Evolutionary conservation across 2,888 invertebrate species (phyloP).

Genomic region (Metopia argyrocephala): DNA sequence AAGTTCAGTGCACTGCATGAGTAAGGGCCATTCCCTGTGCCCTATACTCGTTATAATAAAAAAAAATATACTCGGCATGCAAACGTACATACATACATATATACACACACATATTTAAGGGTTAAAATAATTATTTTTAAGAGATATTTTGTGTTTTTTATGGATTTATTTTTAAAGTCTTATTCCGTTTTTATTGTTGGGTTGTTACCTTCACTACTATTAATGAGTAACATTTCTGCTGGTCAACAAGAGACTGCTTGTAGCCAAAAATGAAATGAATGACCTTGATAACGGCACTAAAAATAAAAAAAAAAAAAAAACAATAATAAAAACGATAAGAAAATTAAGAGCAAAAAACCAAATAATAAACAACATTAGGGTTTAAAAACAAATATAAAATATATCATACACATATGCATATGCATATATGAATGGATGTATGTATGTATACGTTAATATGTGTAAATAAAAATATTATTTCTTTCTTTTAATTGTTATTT

Average conservation of each 20-base stretch:
- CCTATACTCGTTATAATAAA: too few species aligned
- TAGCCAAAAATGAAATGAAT: neutral
- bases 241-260: conserved; percentile 26
- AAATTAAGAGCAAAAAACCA: neutral
- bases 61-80: too few species aligned
- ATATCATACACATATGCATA: neutral
- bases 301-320: neutral
- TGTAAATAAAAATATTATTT: too few species aligned
- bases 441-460: too few species aligned
- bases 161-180: neutral
- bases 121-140: neutral
- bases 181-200: neutral
- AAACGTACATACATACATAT: too few species aligned
- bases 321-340: neutral
- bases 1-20: too few species aligned
- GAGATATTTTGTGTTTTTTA: neutral
- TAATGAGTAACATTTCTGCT: neutral
- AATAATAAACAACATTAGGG: neutral
- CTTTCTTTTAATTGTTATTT: neutral
- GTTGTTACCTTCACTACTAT: neutral
- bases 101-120: neutral
- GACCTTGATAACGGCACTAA: conserved; percentile 32
- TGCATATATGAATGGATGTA: neutral
- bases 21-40: too few species aligned
- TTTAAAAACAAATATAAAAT: neutral